Conservation (phyloP, 2,113 vertebrate genomes). For the Lampris megalopsis region DNA sequence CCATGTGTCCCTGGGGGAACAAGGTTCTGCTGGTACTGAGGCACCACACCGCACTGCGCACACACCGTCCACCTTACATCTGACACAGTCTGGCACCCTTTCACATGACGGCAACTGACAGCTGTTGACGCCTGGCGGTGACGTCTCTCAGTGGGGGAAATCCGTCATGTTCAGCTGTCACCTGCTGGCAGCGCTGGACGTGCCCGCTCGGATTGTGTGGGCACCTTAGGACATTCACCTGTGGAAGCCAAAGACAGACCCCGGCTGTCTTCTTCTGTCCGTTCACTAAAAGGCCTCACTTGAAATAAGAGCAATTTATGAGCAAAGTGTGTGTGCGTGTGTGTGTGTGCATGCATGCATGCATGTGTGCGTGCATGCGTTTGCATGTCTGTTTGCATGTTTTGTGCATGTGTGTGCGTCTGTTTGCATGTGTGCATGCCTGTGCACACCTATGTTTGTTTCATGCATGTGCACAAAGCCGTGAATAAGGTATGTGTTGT, state of each 20-base stretch:
- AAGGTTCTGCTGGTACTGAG: constrained; percentile 61
- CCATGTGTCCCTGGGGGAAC: constrained; percentile 56
- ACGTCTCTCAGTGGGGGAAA: constrained; percentile 63
- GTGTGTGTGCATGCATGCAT: too few species aligned
- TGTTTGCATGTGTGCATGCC: too few species aligned
- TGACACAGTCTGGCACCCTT: constrained; percentile 56
- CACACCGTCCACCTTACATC: constrained; percentile 17
- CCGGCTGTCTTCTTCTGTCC: not conserved
- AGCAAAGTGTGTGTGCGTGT: too few species aligned
- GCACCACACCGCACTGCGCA: constrained; percentile 2
- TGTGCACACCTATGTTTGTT: too few species aligned
- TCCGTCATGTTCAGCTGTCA: constrained; percentile 64
- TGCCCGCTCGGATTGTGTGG: constrained; percentile 24
- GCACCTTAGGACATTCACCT: constrained; percentile 55
- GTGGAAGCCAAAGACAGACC: not conserved
- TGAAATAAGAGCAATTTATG: constrained; percentile 5
- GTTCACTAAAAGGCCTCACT: constrained; percentile 9
- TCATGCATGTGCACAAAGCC: too few species aligned
- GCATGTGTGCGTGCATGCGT: too few species aligned
- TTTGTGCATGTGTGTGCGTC: too few species aligned
- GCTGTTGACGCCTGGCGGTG: constrained; percentile 26
- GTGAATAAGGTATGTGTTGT: too few species aligned
- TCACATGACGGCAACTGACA: constrained; percentile 26
- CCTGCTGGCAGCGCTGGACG: constrained; percentile 47
- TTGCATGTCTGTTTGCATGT: too few species aligned